Base-by-base conservation (phyloP, 2,888 invertebrate genomes). In the Plutella xylostella region DNA sequence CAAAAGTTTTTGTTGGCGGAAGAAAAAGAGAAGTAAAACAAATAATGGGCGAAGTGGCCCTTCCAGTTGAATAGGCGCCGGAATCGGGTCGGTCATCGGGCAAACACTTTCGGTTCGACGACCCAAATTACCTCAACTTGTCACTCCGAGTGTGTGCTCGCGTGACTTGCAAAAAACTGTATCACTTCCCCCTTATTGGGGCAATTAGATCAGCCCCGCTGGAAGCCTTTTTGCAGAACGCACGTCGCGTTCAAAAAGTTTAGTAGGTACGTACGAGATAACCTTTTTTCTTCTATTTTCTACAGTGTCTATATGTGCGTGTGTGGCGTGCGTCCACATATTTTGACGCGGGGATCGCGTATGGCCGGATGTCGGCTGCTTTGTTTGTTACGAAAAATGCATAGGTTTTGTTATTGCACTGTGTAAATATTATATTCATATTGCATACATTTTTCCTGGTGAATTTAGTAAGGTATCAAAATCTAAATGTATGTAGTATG, bases 51-150 rank as follows among this genome's bases (percentile, higher is more conserved):
- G 9, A 15, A 34, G 34, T 34, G 34, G 9, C 17, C 34, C 34
- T 34, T 34, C 15, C 34, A 34, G 7, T n/a, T n/a, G 28, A 25
- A 25, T 5, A 5, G 14, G 33, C 33, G 21, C 12, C 39, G n/a
- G 17, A 22, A 39, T 28, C 39, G 39, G 15, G 25, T 22, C 25
- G 25, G 25, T 17, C 25, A 25, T 22, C 17, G 60, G 53, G 58
- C 63, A 73, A 74, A 74, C 71, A 70, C 68, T 69, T 42, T 31
- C 59, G 50, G 54, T 55, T 53, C 56, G 28, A 37, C 63, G 61
- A 61, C 65, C 68, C 56, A 66, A 68, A 74, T 72, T 68, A 62
- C 63, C 66, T 55, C 68, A 65, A 63, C 68, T 68, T 68, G 70
- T 72, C 70, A 65, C 63, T 60, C 40, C 42, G 15, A 51, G 51